Evolutionary conservation across 1,140 invertebrate species (phyloP).

Genomic region (Wasmannia auropunctata): DNA sequence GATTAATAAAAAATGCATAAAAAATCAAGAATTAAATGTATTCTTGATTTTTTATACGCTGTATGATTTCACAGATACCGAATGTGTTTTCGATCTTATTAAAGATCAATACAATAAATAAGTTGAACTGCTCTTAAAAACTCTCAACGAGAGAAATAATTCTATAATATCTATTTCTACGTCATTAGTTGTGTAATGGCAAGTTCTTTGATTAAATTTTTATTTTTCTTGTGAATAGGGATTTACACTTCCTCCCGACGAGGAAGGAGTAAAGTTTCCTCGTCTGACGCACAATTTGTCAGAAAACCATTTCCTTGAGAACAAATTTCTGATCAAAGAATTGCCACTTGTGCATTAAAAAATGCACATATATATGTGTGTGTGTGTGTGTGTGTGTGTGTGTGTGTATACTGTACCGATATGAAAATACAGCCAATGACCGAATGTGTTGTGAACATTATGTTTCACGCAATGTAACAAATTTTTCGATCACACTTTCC

Average conservation of each 20-base stretch:
- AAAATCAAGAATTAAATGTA: neutral
- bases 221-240: no score
- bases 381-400: no score
- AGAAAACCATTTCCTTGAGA: neutral
- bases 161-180: neutral
- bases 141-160: neutral
- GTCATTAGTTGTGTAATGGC: neutral
- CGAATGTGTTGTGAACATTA: neutral
- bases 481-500: neutral
- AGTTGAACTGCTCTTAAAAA: neutral
- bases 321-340: slow-evolving; percentile 1
- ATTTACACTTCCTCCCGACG: neutral
- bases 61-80: neutral
- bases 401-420: neutral
- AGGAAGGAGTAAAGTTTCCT: neutral
- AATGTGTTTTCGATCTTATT: neutral
- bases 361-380: neutral
- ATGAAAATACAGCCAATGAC: neutral
- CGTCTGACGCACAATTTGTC: neutral
- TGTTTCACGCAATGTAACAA: neutral
- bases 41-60: neutral
- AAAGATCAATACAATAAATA: neutral
- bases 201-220: neutral
- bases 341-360: neutral
- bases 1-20: neutral